These are phyloP conservation scores for Nipponia nippon DNA, from an alignment of 2,113 vertebrate species.

Conservation along the genomic window DNA sequence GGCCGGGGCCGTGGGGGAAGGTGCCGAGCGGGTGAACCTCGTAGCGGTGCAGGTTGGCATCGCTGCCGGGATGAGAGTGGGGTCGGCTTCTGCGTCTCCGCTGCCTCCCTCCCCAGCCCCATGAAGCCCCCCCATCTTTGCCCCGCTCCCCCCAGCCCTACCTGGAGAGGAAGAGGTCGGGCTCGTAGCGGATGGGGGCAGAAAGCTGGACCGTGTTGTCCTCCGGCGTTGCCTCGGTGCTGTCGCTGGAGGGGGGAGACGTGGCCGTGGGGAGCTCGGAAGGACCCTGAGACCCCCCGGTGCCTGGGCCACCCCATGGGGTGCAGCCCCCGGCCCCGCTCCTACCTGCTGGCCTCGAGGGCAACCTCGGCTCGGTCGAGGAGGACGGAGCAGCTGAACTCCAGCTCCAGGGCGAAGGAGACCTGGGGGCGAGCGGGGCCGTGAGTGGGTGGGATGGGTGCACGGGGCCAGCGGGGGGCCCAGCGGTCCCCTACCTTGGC, in stretches of 20 bases:
- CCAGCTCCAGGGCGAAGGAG: constrained; percentile 88
- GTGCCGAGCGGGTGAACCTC: constrained; percentile 85
- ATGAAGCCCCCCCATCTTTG: no score
- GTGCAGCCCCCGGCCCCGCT: no score
- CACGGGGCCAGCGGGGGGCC: no score
- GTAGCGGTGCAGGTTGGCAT: constrained; percentile 86
- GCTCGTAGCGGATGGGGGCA: constrained; percentile 82
- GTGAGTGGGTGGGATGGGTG: background rate
- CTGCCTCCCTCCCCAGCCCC: background rate
- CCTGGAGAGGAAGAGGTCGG: constrained; percentile 88
- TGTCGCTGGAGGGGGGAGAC: constrained; percentile 72
- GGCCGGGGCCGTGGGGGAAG: constrained; percentile 77
- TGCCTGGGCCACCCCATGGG: background rate
- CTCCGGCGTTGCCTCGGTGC: constrained; percentile 77
- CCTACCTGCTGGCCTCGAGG: constrained; percentile 82
- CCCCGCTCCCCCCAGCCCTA: background rate
- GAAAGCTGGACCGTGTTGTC: constrained; percentile 82
- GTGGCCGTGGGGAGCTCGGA: background rate
- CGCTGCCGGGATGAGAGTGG: constrained; percentile 53
- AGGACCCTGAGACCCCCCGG: background rate
- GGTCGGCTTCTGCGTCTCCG: background rate
- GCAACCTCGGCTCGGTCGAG: constrained; percentile 78
- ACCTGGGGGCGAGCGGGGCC: constrained; percentile 67
- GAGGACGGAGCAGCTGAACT: constrained; percentile 88
- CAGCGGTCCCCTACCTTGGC: constrained; percentile 76